Evolutionary conservation across 2,113 vertebrate genomes (phyloP).

Genomic region (Equus przewalskii): DNA sequence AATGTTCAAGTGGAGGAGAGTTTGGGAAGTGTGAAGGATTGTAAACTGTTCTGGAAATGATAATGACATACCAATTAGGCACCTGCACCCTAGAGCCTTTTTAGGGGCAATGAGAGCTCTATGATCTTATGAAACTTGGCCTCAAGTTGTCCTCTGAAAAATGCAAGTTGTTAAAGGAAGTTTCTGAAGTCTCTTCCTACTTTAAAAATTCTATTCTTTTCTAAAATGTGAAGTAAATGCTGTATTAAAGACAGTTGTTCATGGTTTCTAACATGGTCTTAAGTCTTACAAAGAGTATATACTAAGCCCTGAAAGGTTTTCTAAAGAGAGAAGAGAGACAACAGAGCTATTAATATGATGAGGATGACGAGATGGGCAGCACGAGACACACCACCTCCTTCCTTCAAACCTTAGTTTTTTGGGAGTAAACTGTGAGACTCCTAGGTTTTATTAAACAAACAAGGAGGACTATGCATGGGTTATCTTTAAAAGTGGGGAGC

Average conservation of each 20-base stretch:
- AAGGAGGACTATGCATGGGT: not conserved
- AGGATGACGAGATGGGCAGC: not conserved
- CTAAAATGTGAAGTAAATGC: slow-evolving; percentile 4
- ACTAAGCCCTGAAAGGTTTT: not conserved
- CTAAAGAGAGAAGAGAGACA: not conserved
- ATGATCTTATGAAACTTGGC: not conserved
- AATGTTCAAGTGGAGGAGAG: not conserved
- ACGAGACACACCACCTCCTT: not conserved
- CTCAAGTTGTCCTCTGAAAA: slow-evolving; percentile 23
- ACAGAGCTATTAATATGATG: not conserved
- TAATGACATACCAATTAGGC: not conserved
- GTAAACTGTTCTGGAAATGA: not conserved
- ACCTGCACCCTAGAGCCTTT: not conserved
- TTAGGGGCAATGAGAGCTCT: not conserved
- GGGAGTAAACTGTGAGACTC: not conserved
- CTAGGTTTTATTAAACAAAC: not conserved
- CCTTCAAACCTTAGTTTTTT: not conserved
- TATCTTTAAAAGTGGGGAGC: not conserved
- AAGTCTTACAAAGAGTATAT: not conserved
- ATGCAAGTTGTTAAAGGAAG: slow-evolving; percentile 5
- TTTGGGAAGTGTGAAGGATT: not conserved
- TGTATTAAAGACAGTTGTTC: not conserved
- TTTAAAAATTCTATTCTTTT: slow-evolving; percentile 32
- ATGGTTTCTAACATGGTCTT: slow-evolving; percentile 19
- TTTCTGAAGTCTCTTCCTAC: not conserved